A percentile compares a stretch with the other conserved stretches of the same genome.
Evolutionary conservation across 2,888 invertebrate genomes (phyloP).

Genomic region (Patella ulyssiponensis): DNA sequence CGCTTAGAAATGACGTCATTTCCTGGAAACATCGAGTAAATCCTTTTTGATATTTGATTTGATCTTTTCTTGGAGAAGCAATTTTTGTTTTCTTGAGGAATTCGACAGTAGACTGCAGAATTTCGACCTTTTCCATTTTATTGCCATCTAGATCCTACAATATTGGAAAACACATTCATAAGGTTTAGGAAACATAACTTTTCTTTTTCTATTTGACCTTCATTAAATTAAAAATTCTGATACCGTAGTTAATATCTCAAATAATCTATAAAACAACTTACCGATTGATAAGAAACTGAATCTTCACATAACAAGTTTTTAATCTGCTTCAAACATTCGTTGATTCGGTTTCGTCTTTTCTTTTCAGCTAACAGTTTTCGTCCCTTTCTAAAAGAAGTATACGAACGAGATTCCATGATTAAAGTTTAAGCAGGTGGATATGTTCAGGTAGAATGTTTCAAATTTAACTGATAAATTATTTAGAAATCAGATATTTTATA

Average conservation of each 20-base stretch:
- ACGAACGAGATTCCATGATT: neutral
- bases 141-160: neutral
- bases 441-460: neutral
- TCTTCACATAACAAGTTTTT: neutral
- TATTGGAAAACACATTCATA: no score
- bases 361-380: constrained; percentile 5
- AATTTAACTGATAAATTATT: neutral
- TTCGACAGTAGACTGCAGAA: neutral
- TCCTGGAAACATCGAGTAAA: neutral
- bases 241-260: no score
- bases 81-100: no score
- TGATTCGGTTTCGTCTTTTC: constrained; percentile 1
- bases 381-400: neutral
- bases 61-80: neutral
- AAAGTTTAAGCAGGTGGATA: neutral
- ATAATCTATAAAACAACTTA: neutral
- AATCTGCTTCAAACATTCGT: constrained; percentile 6
- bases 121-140: constrained; percentile 5
- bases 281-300: neutral
- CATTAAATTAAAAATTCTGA: no score
- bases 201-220: no score
- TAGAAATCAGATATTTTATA: neutral
- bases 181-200: no score
- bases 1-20: neutral
- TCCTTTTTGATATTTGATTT: no score